Evolutionary conservation across 2,888 invertebrate species (phyloP), one percentile per base, ranked within the genome.

Genomic region (Electrophaes corylata): DNA sequence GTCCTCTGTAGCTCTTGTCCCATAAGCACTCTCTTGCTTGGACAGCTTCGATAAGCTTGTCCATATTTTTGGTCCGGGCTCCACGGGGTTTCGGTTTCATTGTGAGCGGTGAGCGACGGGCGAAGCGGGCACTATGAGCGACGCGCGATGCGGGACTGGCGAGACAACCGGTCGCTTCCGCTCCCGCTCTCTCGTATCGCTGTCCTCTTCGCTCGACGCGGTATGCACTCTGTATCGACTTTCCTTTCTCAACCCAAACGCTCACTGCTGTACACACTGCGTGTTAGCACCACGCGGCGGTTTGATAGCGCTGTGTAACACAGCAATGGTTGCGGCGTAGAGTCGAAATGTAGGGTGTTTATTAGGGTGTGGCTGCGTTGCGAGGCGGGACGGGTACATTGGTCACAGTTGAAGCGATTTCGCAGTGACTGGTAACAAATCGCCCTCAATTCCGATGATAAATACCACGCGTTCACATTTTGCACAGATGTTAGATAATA

Each of bases 11-110:
- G 45, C 85, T 88, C 60, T 84, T 90, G 62, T 91, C 91, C 92
- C 92, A 91, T 37, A 90, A 70, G 68, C 90, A 90, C 64, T 91
- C 91, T 49, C 91, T 79, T 1, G 89, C 90, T 62, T 91, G 91
- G 40, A 91, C 91, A 51, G 91, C 91, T n/a, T 85, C 86, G 45
- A 91, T 91, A 0, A 91, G 81, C 65, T 85, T 90, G 66, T 91
- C 89, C 88, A 89, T 88, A 62, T 90, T 88, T 63, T 89, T 88
- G 41, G 85, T 79, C 23, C 87, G 75, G 46, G 83, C 81, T 57
- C 86, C 85, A 72, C 84, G 86, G 49, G 73, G 72, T 78, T 89
- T 89, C 66, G 83, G 77, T 65, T 76, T 80, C 79, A 83, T 82
- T 70, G 76, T 77, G 72, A 65, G 75, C 82, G 84, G 81, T 73